These are phyloP conservation scores for Coryphaenoides rupestris DNA, from an alignment of 2,113 vertebrate genomes.

Conservation along the genomic window DNA sequence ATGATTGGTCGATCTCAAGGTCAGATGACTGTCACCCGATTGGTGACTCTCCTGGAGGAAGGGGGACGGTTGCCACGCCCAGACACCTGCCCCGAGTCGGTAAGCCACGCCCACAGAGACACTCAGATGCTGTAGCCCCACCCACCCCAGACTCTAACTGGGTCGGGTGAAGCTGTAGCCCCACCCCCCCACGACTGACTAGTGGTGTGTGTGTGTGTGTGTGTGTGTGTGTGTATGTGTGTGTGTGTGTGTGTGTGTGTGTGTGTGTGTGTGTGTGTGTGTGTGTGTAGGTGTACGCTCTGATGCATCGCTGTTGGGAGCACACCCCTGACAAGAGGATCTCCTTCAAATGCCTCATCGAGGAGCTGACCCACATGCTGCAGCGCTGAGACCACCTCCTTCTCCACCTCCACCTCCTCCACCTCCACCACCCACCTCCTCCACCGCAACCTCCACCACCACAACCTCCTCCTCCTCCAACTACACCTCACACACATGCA, in stretches of 20 bases:
- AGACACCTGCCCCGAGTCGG: constrained; percentile 77
- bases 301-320: constrained; percentile 94
- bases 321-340: constrained; percentile 79
- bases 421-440: too few relatives aligned
- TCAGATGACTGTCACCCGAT: constrained; percentile 90
- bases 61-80: constrained; percentile 83
- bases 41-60: constrained; percentile 81
- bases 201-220: too few relatives aligned
- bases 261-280: too few relatives aligned
- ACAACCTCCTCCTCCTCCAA: too few relatives aligned
- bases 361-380: constrained; percentile 81
- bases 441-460: too few relatives aligned
- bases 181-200: too few relatives aligned
- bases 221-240: too few relatives aligned
- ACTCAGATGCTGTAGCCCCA: too few relatives aligned
- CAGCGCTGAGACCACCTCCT: constrained; percentile 24
- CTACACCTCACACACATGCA: too few relatives aligned
- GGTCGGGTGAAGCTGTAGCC: too few relatives aligned
- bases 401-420: neutral
- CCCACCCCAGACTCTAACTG: too few relatives aligned
- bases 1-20: constrained; percentile 90
- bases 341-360: constrained; percentile 84
- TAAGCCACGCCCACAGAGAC: constrained; percentile 51
- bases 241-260: too few relatives aligned
- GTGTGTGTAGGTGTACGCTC: constrained; percentile 91